A percentile compares a stretch with the other conserved stretches of the same genome.
Conservation (phyloP, 2,797 vertebrate genomes). For the Sebastes iracundus region DNA sequence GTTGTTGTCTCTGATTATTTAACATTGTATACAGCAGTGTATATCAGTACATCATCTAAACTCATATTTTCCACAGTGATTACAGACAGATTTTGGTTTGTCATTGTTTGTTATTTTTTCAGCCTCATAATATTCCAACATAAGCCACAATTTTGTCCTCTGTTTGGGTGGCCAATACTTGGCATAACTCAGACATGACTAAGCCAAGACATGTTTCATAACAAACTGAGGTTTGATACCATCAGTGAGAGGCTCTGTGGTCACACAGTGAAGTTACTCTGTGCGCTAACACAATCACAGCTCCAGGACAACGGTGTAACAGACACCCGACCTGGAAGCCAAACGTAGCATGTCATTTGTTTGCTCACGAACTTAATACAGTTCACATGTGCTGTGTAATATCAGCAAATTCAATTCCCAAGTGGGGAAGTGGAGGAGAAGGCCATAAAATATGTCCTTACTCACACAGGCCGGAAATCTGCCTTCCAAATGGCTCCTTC, state of each 20-base stretch:
- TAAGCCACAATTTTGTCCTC: not conserved
- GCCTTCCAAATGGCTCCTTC: conserved; percentile 63
- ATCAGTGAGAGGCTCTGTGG: not conserved
- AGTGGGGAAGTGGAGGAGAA: conserved; percentile 37
- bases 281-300: conserved; percentile 29
- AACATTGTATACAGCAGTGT: not conserved
- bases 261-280: conserved; percentile 14
- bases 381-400: conserved; percentile 40
- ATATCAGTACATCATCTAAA: not conserved
- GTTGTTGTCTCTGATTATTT: not conserved
- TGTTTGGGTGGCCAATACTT: conserved; percentile 39
- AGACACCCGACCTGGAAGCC: conserved; percentile 43
- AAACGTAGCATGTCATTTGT: conserved; percentile 56
- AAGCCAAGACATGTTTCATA: conserved; percentile 26
- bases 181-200: conserved; percentile 17
- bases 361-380: conserved; percentile 60
- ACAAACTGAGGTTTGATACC: conserved; percentile 9
- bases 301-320: conserved; percentile 18
- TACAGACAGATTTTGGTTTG: not conserved
- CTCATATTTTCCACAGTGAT: not conserved
- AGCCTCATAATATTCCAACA: not conserved
- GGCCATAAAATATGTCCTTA: conserved; percentile 54
- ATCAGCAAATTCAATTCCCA: conserved; percentile 53
- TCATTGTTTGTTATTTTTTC: conserved; percentile 16
- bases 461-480: conserved; percentile 53